Percentiles rank a stretch among this genome's conserved stretches.
Evolutionary conservation across 2,113 vertebrate species (phyloP).

Genomic region (Lethenteron camtschaticum): DNA sequence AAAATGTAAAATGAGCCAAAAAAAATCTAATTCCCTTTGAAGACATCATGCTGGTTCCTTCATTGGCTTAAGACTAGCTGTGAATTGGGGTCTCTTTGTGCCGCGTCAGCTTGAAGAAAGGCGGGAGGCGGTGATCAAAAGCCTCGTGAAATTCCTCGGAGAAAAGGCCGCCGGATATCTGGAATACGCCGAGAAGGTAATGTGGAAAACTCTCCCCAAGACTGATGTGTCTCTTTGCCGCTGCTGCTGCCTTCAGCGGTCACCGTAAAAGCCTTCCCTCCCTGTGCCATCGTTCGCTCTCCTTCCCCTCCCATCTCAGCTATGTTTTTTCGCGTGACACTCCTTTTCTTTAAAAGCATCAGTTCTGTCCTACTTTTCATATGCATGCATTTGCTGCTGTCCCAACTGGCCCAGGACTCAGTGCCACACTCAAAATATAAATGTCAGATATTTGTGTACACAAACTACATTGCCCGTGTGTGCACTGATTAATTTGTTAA

Average conservation of each 20-base stretch:
- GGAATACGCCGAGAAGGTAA: slow-evolving; percentile 30
- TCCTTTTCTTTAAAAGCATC: background rate
- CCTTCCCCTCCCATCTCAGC: background rate
- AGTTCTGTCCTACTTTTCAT: background rate
- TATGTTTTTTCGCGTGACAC: background rate
- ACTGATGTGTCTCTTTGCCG: background rate
- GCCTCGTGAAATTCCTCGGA: slow-evolving; percentile 24
- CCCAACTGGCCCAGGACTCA: too few relatives aligned
- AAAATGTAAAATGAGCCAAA: too few relatives aligned
- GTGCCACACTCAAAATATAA: too few relatives aligned
- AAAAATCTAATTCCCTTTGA: too few relatives aligned
- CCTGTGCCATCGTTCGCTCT: background rate
- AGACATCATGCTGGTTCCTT: too few relatives aligned
- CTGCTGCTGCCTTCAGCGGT: background rate
- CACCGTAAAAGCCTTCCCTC: background rate
- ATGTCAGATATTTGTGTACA: too few relatives aligned
- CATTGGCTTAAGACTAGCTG: too few relatives aligned
- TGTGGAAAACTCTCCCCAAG: slow-evolving; percentile 5
- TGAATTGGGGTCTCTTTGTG: too few relatives aligned
- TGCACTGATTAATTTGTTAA: too few relatives aligned
- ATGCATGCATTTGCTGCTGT: background rate
- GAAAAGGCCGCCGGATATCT: slow-evolving; percentile 22
- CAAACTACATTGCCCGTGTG: too few relatives aligned
- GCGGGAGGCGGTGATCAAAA: slow-evolving; percentile 20
- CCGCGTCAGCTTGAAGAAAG: slow-evolving; percentile 18